Evolutionary conservation across 2,113 vertebrate species (phyloP).

Genomic region (Tympanuchus pallidicinctus): DNA sequence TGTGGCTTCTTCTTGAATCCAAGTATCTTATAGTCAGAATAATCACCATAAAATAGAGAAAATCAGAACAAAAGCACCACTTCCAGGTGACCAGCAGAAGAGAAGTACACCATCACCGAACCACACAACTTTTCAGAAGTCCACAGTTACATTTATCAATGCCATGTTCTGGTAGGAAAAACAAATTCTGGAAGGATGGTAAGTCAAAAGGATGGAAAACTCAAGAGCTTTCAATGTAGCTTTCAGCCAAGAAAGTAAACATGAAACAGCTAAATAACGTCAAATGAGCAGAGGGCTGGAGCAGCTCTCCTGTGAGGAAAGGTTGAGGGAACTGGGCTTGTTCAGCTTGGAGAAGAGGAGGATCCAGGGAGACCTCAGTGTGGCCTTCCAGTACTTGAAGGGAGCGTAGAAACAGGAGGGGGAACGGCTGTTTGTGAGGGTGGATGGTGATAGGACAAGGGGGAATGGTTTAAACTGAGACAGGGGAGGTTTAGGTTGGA

Average conservation of each 20-base stretch:
- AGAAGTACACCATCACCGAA: not conserved
- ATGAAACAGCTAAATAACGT: not conserved
- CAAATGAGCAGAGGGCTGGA: too few relatives aligned
- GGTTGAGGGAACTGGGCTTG: too few relatives aligned
- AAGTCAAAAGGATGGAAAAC: not conserved
- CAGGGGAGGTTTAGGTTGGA: too few relatives aligned
- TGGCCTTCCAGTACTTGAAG: too few relatives aligned
- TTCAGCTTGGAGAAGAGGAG: too few relatives aligned
- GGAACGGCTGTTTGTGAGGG: too few relatives aligned
- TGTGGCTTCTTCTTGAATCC: not conserved
- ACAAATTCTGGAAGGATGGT: not conserved
- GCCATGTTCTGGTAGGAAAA: not conserved
- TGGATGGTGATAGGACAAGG: too few relatives aligned
- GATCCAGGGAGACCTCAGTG: too few relatives aligned
- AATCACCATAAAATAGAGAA: not conserved
- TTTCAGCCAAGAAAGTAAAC: not conserved
- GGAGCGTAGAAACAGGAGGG: too few relatives aligned
- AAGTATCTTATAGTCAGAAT: not conserved
- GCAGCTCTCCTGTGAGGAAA: too few relatives aligned
- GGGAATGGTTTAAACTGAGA: too few relatives aligned
- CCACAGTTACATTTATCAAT: rapidly evolving
- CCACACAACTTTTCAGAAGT: not conserved
- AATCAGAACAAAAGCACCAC: not conserved
- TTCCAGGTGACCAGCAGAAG: not conserved
- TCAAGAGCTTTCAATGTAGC: not conserved